Base-by-base conservation (phyloP, 1,140 invertebrate genomes). In the Bombus balteatus region DNA sequence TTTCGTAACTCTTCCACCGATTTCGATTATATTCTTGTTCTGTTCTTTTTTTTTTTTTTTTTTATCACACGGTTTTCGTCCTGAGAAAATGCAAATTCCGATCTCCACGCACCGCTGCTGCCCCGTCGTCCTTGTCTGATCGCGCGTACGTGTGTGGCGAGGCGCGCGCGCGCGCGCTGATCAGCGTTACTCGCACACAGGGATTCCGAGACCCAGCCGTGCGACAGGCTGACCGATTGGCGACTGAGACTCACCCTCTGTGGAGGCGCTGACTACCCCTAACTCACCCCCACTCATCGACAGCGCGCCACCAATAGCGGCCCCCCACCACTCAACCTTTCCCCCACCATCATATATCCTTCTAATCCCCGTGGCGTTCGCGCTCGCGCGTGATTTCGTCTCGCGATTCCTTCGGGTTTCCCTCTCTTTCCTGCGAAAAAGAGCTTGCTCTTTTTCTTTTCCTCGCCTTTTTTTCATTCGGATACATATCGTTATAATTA, bases 241-340 rank as follows among this genome's bases (percentile, higher is more conserved):
- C 84, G 91, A 94, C 94, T 94, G 93, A 90, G 62, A 90, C 89
- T 90, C 83, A 90, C 91, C 92, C 90, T 90, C 87, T 87, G 88
- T 87, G 90, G 92, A 89, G 92, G 93, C 93, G 93, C 92, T 93
- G 91, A 92, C 93, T 94, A 92, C 90, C 89, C 90, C 85, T 65
- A 62, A 85, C 28, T 81, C 87, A 28, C 32, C 41, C 10, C 34
- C 37, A 47, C 59, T 22, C 77, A 28, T 43, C 39, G 13, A 73
- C 73, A 78, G 75, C 89, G 68, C 10, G 87, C 91, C 79, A 73
- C 81, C 80, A 77, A 84, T 81, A 28, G 28, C 59, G 28, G 2
- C 53, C 70, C 37, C 37, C 70, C 28, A 34, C 2, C 25, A 53
- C 5, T 39, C 41, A 53, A 70, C 62, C 41, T 34, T 78, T 66